phyloP scores from a whole-genome alignment of 2,888 invertebrate species.

The Apantesis nais region DNA sequence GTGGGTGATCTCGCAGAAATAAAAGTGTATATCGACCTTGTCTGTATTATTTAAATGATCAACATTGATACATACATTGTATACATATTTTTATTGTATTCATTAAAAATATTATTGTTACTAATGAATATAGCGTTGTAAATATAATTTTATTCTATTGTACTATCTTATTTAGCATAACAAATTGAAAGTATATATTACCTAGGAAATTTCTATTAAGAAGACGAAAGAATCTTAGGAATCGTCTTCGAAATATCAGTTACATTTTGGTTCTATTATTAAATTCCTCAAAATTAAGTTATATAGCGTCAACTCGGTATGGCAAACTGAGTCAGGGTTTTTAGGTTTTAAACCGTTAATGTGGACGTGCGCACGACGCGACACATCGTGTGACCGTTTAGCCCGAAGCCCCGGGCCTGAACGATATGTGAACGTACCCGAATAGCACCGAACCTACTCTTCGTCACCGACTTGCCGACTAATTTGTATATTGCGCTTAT shows the following conservation, averaged over 20 bases:
- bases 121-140: neutral
- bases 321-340: too few species aligned
- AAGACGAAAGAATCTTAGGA: neutral
- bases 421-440: too few species aligned
- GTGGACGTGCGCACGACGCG: too few species aligned
- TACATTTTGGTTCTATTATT: neutral
- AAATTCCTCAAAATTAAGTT: neutral
- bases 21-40: conserved; percentile 37
- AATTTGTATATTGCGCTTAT: too few species aligned
- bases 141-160: neutral
- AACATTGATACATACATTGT: neutral
- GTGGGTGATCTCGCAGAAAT: too few species aligned
- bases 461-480: too few species aligned
- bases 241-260: neutral
- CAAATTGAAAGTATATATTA: neutral
- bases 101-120: neutral
- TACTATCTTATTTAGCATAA: neutral
- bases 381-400: too few species aligned
- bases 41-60: conserved; percentile 30
- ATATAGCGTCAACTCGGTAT: too few species aligned
- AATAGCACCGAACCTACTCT: too few species aligned
- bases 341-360: too few species aligned
- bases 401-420: too few species aligned
- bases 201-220: neutral
- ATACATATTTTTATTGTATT: neutral